Evolutionary conservation across 2,113 vertebrate genomes (phyloP).

Genomic region (Tonatia bakeri): DNA sequence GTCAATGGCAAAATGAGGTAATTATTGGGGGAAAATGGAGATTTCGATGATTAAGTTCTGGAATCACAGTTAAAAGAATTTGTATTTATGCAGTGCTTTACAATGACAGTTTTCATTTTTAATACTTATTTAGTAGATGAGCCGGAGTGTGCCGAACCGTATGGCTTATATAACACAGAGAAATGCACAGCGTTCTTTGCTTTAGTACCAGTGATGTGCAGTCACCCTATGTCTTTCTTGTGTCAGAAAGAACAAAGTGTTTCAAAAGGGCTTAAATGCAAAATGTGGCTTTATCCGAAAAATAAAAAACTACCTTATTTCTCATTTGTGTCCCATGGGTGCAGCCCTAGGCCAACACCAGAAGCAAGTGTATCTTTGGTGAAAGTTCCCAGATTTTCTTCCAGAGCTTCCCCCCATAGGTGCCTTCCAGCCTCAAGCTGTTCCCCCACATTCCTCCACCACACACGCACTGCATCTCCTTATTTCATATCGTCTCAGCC

Average conservation of each 20-base stretch:
- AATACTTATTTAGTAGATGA: neutral
- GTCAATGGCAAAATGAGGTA: constrained; percentile 35
- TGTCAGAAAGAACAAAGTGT: constrained; percentile 35
- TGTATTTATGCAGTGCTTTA: neutral
- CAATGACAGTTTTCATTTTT: constrained; percentile 38
- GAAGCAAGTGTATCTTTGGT: neutral
- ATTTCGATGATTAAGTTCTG: constrained; percentile 47
- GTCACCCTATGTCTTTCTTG: constrained; percentile 10
- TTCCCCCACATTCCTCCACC: neutral
- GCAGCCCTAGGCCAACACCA: neutral
- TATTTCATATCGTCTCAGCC: neutral
- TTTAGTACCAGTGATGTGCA: neutral
- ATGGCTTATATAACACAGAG: constrained; percentile 51
- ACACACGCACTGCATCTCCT: neutral
- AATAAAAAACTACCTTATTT: neutral
- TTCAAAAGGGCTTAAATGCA: neutral
- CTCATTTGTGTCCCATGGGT: neutral
- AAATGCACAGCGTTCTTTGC: constrained; percentile 22
- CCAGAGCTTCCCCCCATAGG: neutral
- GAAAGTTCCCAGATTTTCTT: neutral
- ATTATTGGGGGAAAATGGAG: neutral
- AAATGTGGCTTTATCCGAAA: constrained; percentile 27
- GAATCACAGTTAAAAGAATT: constrained; percentile 12
- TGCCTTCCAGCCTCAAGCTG: neutral
- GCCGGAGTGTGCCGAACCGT: neutral